phyloP scores from a whole-genome alignment of 2,888 invertebrate species.

The Drosophila neotestacea region DNA sequence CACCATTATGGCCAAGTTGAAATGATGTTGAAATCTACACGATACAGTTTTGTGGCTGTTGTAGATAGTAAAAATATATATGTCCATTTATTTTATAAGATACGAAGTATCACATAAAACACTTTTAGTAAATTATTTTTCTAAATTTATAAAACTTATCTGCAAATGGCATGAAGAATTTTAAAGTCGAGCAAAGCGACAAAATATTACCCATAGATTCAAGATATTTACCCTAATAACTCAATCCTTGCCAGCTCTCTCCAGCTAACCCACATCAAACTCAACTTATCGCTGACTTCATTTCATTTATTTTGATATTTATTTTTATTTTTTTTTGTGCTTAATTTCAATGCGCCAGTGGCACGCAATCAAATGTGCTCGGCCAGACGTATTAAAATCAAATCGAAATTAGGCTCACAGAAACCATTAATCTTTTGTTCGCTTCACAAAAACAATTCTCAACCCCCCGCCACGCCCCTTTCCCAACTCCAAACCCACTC shows the following conservation, averaged over 20 bases:
- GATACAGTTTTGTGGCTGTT: background rate
- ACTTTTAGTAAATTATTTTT: background rate
- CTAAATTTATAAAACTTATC: background rate
- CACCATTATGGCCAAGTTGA: constrained; percentile 47
- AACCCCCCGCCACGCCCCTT: background rate
- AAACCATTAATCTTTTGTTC: constrained; percentile 67
- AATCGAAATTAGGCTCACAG: constrained; percentile 75
- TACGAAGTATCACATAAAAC: background rate
- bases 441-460: constrained; percentile 12
- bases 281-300: constrained; percentile 26
- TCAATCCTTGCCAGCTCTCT: constrained; percentile 28
- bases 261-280: constrained; percentile 44
- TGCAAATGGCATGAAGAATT: background rate
- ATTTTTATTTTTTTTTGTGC: constrained; percentile 19
- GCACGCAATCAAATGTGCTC: constrained; percentile 55
- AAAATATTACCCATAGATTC: background rate
- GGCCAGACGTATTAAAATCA: constrained; percentile 65
- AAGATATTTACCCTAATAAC: constrained; percentile 38
- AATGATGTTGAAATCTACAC: constrained; percentile 34
- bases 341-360: constrained; percentile 38
- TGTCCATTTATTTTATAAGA: background rate
- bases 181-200: background rate
- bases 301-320: constrained; percentile 16
- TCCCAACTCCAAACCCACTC: background rate
- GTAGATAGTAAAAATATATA: background rate